A percentile compares a stretch with the other conserved stretches of the same genome.
phyloP scores from a whole-genome alignment of 1,140 invertebrate genomes.

The Thaumetopoea pityocampa region DNA sequence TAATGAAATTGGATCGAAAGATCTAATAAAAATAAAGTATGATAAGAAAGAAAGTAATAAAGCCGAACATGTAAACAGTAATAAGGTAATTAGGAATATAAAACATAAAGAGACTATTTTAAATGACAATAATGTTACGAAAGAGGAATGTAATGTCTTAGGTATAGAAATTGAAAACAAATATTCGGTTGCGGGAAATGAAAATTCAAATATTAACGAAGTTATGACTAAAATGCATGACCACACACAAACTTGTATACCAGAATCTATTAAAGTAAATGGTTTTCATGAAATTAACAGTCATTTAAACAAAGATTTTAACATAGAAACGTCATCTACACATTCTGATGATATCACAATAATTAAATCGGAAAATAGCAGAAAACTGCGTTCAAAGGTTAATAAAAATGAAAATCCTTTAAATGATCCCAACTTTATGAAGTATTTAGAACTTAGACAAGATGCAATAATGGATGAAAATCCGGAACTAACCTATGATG shows the following conservation, averaged over 20 bases:
- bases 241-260: neutral
- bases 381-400: constrained; percentile 27
- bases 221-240: constrained; percentile 5
- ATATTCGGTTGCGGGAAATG: neutral
- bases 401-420: constrained; percentile 24
- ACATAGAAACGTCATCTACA: constrained; percentile 45
- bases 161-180: neutral
- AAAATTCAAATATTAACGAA: constrained; percentile 5
- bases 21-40: no score
- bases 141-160: no score
- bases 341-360: constrained; percentile 43
- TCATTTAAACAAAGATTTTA: constrained; percentile 27
- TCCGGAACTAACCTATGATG: constrained; percentile 68
- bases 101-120: no score
- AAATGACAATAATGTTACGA: no score
- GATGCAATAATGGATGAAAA: constrained; percentile 72
- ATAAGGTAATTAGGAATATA: no score
- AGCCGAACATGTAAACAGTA: no score
- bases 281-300: constrained; percentile 14
- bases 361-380: constrained; percentile 28
- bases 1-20: no score
- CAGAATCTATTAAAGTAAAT: constrained; percentile 15
- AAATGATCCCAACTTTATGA: constrained; percentile 68
- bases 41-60: no score
- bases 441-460: constrained; percentile 74